A percentile compares a stretch with the other conserved stretches of the same genome.
These are phyloP conservation scores for Cyrtonyx montezumae DNA, from an alignment of 2,113 vertebrate species.

Conservation along the genomic window DNA sequence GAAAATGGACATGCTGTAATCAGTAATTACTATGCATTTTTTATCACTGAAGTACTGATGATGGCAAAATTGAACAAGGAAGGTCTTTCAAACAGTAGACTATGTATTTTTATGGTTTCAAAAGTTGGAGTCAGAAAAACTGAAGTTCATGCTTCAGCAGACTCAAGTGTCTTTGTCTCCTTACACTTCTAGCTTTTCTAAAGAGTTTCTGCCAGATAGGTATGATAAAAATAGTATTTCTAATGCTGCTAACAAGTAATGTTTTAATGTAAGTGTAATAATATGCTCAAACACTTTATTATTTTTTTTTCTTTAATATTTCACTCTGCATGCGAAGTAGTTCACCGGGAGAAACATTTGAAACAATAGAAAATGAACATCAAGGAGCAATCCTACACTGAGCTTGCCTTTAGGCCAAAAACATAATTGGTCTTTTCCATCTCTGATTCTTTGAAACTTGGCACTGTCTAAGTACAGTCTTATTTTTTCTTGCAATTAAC, in stretches of 20 bases:
- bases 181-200: not conserved
- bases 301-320: not conserved
- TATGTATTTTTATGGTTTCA: not conserved
- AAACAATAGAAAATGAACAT: conserved; percentile 6
- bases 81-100: not conserved
- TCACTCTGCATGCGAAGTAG: not conserved
- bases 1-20: not conserved
- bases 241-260: not conserved
- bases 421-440: not conserved
- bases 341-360: not conserved
- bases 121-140: not conserved
- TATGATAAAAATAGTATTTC: not conserved
- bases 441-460: conserved; percentile 25
- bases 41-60: not conserved
- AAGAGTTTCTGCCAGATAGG: not conserved
- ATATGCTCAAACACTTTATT: not conserved
- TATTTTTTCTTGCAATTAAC: not conserved
- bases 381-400: not conserved
- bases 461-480: not conserved
- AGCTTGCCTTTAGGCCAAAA: not conserved
- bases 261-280: not conserved
- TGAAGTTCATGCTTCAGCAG: not conserved
- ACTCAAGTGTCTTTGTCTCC: not conserved
- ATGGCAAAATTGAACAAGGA: not conserved
- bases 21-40: not conserved